Conservation (phyloP, 2,797 vertebrate genomes). For the Uromys caudimaculatus region DNA sequence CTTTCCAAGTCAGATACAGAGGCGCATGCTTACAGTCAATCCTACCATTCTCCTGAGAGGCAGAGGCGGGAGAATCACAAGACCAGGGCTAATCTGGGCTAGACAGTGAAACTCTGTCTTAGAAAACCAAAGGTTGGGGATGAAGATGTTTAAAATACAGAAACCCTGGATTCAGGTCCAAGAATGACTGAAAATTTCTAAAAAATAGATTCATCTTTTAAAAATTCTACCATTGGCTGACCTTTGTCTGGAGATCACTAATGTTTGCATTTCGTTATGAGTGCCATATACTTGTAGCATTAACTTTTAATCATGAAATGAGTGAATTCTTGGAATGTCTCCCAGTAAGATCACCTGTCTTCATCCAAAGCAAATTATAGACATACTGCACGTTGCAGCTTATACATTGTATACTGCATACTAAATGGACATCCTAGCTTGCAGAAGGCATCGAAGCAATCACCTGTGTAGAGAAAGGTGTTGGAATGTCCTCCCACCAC, state of each 20-base stretch:
- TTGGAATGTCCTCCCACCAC: slow-evolving; percentile 96
- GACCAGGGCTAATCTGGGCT: background rate
- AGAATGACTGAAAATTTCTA: background rate
- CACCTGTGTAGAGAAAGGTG: slow-evolving; percentile 97
- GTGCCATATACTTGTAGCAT: background rate
- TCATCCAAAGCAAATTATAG: background rate
- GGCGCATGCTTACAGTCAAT: too few relatives aligned
- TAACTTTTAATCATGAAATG: slow-evolving; percentile 26
- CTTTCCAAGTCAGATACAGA: background rate
- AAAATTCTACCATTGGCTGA: background rate
- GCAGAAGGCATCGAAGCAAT: background rate
- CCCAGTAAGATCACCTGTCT: background rate
- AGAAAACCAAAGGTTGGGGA: background rate
- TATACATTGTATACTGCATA: background rate
- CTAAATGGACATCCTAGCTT: background rate
- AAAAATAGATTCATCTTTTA: background rate
- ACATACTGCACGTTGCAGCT: background rate
- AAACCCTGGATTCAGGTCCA: background rate
- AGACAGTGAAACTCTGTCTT: background rate
- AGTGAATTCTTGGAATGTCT: slow-evolving; percentile 34
- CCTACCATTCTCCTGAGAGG: background rate
- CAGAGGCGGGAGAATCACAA: background rate
- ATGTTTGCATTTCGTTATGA: background rate
- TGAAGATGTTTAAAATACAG: background rate
- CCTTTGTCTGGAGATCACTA: background rate